phyloP scores from a whole-genome alignment of 2,113 vertebrate genomes.

The Cryptomyrus ogoouensis region DNA sequence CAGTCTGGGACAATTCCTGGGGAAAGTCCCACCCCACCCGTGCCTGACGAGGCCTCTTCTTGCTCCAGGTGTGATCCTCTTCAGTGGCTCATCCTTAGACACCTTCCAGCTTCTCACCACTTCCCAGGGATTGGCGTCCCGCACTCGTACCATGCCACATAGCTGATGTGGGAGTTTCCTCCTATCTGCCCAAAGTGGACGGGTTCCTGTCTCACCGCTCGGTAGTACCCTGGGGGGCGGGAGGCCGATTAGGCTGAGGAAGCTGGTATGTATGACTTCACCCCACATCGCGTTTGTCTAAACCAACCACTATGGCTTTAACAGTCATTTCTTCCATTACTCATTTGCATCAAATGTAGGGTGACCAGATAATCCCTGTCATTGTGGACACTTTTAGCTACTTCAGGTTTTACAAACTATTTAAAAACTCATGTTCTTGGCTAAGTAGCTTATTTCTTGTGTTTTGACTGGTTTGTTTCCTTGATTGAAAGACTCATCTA shows the following conservation, averaged over 20 bases:
- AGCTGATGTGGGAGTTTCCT: slow-evolving; percentile 78
- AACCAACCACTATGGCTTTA: neutral
- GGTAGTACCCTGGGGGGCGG: slow-evolving; percentile 72
- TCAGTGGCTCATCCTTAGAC: slow-evolving; percentile 23
- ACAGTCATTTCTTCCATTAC: neutral
- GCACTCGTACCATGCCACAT: slow-evolving; percentile 95
- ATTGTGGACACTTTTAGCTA: neutral
- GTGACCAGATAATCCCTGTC: neutral
- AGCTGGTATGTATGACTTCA: neutral
- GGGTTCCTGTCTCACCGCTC: slow-evolving; percentile 87
- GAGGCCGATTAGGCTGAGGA: neutral
- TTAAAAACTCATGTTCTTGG: neutral
- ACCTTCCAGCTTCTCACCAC: slow-evolving; percentile 66
- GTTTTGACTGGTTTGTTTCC: neutral
- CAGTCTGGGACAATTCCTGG: slow-evolving; percentile 29
- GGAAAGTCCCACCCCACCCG: slow-evolving; percentile 21
- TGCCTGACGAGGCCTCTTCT: neutral
- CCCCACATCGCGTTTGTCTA: neutral
- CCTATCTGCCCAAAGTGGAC: slow-evolving; percentile 90
- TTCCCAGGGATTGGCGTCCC: slow-evolving; percentile 92
- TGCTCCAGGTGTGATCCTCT: slow-evolving; percentile 16
- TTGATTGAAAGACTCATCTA: neutral
- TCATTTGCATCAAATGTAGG: neutral
- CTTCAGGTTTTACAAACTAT: neutral
- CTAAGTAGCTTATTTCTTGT: neutral